These are phyloP conservation scores for Sandelia bainsii DNA, from an alignment of 2,797 vertebrate genomes.

Conservation along the genomic window DNA sequence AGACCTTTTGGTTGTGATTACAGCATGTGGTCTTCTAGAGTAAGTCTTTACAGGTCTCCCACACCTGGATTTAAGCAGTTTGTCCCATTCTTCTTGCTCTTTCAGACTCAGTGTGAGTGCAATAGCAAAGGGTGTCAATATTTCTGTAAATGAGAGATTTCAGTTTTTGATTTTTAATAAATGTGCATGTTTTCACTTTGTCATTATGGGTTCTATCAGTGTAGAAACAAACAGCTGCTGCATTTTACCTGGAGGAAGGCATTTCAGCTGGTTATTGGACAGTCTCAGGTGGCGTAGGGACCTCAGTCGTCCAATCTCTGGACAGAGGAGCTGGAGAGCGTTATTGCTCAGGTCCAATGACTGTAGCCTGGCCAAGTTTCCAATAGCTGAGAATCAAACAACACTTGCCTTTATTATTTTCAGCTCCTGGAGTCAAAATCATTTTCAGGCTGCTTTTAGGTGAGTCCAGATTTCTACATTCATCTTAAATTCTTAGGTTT, in stretches of 20 bases:
- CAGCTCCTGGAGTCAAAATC: background rate
- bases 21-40: too few species aligned
- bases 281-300: conserved; percentile 93
- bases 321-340: conserved; percentile 93
- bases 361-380: conserved; percentile 92
- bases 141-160: too few species aligned
- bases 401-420: background rate
- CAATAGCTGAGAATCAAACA: conserved; percentile 87
- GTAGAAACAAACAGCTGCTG: background rate
- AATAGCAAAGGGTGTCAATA: too few species aligned
- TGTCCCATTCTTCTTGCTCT: too few species aligned
- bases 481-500: background rate
- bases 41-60: too few species aligned
- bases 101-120: too few species aligned
- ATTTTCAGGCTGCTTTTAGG: background rate
- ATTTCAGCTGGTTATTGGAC: conserved; percentile 94
- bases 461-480: background rate
- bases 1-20: too few species aligned
- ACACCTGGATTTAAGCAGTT: too few species aligned
- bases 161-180: too few species aligned
- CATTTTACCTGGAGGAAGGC: conserved; percentile 90
- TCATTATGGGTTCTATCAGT: too few species aligned
- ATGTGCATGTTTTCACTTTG: too few species aligned
- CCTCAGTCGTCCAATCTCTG: conserved; percentile 94
- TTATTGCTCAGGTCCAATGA: conserved; percentile 97